Evolutionary conservation across 2,797 vertebrate genomes (phyloP), one percentile per base, ranked within the genome.

Genomic region (Percopsis omiscomaycus): DNA sequence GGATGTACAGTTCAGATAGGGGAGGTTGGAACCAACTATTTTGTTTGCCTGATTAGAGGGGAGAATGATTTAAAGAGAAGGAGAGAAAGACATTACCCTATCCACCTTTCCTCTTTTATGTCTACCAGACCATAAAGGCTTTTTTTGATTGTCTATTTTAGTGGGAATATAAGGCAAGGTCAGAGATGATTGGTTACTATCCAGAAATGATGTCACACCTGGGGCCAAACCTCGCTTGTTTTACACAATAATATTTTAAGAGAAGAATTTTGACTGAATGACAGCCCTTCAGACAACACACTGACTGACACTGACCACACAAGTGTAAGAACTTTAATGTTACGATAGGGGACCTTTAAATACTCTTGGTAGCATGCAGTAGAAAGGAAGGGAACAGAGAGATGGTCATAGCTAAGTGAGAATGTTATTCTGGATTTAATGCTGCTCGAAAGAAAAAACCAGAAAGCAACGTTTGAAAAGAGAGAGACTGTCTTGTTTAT

Each of bases 61-160:
- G 80, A 72, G 64, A 61, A 78, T 80, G 65, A 63, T 68, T 47
- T 44, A 10, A 13, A 51, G 22, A 48, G 48, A 71, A 67, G 53
- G 22, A 61, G 69, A 74, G 55, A 47, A 61, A 83, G 61, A 73
- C 45, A 65, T 81, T 74, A 69, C 64, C 69, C 49, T 52, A 54
- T 74, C 58, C 68, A 71, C 59, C 55, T 72, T 63, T 59, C 61
- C 12, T 14, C 71, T 73, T 73, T 67, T 59, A 65, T n/a, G 2
- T 68, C 66, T 53, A 53, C 45, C 66, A 66, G 68, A 83, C 75
- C 63, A 74, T 78, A 61, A 79, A 74, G 77, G 76, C 68, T 15
- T 22, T 2, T 52, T 37, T 74, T 42, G 46, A 22, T 37, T 37
- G 32, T 1, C 32, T 37, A 37, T 37, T 37, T 37, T 8, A 37